A percentile compares a stretch with the other conserved stretches of the same genome.
These are phyloP conservation scores for Hyles lineata DNA, from an alignment of 2,888 invertebrate species.

Conservation along the genomic window DNA sequence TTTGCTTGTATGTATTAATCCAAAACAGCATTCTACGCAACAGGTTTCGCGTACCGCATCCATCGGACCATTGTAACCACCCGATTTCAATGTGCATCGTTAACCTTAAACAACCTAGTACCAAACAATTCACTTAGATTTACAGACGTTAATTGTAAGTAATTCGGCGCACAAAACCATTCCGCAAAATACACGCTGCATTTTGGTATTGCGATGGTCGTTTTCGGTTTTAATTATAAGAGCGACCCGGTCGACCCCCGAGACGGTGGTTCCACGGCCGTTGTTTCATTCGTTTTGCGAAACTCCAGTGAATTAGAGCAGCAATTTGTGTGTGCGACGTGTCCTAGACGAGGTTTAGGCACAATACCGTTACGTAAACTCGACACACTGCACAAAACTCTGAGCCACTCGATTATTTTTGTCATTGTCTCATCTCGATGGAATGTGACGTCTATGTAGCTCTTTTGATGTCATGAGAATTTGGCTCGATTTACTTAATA, in stretches of 20 bases:
- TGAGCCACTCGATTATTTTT: conserved; percentile 4
- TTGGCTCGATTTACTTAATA: neutral
- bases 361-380: conserved; percentile 59
- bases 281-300: conserved; percentile 69
- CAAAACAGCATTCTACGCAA: neutral
- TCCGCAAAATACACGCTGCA: conserved; percentile 20
- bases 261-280: conserved; percentile 59
- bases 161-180: conserved; percentile 17
- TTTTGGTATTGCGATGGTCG: conserved; percentile 33
- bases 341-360: conserved; percentile 60
- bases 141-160: neutral
- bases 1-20: neutral
- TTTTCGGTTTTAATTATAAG: conserved; percentile 55
- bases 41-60: neutral
- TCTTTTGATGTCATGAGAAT: conserved; percentile 8
- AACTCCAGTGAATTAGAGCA: conserved; percentile 79
- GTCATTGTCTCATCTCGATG: conserved; percentile 11
- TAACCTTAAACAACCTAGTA: conserved; percentile 9
- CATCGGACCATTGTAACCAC: neutral
- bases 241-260: conserved; percentile 61
- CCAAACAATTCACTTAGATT: conserved; percentile 1
- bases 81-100: neutral
- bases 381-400: neutral
- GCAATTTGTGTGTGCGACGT: conserved; percentile 77
- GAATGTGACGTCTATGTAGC: neutral